Evolutionary conservation across 2,113 vertebrate genomes (phyloP), one percentile per base, ranked within the genome.

Genomic region (Reinhardtius hippoglossoides): DNA sequence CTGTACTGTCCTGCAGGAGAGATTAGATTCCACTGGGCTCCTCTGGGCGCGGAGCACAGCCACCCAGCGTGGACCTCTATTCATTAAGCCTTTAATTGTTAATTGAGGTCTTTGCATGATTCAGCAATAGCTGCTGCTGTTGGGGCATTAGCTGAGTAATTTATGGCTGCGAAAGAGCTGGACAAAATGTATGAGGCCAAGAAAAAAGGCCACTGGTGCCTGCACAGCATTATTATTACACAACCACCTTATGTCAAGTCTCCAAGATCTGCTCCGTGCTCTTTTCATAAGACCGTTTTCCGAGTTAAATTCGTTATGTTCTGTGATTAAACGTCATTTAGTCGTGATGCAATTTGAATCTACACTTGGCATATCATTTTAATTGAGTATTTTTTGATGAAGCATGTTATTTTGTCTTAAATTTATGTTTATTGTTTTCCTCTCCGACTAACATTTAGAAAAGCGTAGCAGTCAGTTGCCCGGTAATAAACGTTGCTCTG

Each of bases 31-130:
- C 83, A 35, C 65, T 50, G 78, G 81, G 82, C 78, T 82, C 81
- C 76, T 72, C 71, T 84, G 84, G 71, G 82, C 78, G 59, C 44
- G 81, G 67, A 82, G 75, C 76, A 72, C 90, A 83, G 31, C 63
- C 73, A 74, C 79, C 71, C 81, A 40, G 78, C 65, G 27, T 83
- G 74, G 87, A 87, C 88, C 82, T 88, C 85, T 88, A 91, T 92
- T 92, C 89, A 90, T 93, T 94, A 90, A 75, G 86, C 60, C 74
- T 82, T 80, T 90, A 94, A 93, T 92, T 92, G 91, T 92, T 92
- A 94, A 92, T 93, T 91, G 89, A 85, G 85, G 82, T 78, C 82
- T 89, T 87, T 91, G 81, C 93, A 91, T 91, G 89, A 91, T 91
- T 91, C 90, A 88, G 87, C 87, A 90, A 82, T 83, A 84, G 77